Evolutionary conservation across 2,113 vertebrate genomes (phyloP).

Genomic region (Poeciliopsis prolifica): DNA sequence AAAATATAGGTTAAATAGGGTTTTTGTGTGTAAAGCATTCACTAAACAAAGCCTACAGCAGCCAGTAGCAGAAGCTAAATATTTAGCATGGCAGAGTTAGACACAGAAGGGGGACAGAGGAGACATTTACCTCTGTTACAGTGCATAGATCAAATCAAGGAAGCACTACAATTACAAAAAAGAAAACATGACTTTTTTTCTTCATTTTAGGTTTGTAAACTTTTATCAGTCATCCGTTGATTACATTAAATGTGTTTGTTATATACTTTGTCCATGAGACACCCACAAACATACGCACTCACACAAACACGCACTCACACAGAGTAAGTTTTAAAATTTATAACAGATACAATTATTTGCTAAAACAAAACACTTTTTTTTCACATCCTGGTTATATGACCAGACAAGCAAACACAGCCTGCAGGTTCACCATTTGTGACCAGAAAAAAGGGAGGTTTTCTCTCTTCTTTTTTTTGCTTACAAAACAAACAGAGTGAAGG

Average conservation of each 20-base stretch:
- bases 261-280: slow-evolving; percentile 71
- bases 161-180: slow-evolving; percentile 90
- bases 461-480: slow-evolving; percentile 35
- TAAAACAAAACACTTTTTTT: slow-evolving; percentile 74
- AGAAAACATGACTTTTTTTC: slow-evolving; percentile 69
- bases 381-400: slow-evolving; percentile 39
- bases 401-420: slow-evolving; percentile 79
- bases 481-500: slow-evolving; percentile 51
- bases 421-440: slow-evolving; percentile 77
- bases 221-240: slow-evolving; percentile 76
- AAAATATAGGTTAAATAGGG: neutral
- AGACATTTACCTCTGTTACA: slow-evolving; percentile 86
- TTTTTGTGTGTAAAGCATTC: neutral
- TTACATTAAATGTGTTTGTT: slow-evolving; percentile 66
- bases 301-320: neutral
- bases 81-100: slow-evolving; percentile 50
- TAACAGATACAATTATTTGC: slow-evolving; percentile 78
- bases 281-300: slow-evolving; percentile 42
- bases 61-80: slow-evolving; percentile 63
- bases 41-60: slow-evolving; percentile 43
- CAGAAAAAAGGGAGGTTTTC: slow-evolving; percentile 26
- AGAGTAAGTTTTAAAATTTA: slow-evolving; percentile 58
- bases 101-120: slow-evolving; percentile 55
- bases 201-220: slow-evolving; percentile 83
- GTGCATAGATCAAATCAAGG: slow-evolving; percentile 99